These are phyloP conservation scores for Diuraphis noxia DNA, from an alignment of 1,140 invertebrate species.

Conservation along the genomic window DNA sequence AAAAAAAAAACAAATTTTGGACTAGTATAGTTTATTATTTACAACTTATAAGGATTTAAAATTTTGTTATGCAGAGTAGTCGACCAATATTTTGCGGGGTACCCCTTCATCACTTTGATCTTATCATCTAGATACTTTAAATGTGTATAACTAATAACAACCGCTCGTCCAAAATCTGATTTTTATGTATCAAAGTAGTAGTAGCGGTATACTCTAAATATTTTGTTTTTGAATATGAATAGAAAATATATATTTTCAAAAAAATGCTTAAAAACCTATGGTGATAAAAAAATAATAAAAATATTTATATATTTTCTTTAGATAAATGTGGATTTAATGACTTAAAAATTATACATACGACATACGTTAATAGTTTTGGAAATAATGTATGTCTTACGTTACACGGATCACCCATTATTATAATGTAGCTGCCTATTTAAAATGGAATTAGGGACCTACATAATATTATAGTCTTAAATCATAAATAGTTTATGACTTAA, in stretches of 20 bases:
- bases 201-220: too few relatives aligned
- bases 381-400: not conserved
- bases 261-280: not conserved
- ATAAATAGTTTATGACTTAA: not conserved
- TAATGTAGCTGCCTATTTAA: not conserved
- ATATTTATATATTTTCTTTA: not conserved
- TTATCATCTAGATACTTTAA: not conserved
- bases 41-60: not conserved
- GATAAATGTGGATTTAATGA: not conserved
- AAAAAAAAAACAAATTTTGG: not conserved
- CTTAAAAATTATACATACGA: not conserved
- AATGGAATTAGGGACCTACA: not conserved
- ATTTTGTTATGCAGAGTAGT: not conserved
- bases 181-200: too few relatives aligned
- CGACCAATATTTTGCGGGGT: not conserved
- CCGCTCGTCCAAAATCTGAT: not conserved
- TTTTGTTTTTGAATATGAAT: not conserved
- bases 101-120: not conserved
- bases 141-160: not conserved
- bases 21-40: not conserved
- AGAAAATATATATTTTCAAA: not conserved
- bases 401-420: not conserved
- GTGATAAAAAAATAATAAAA: not conserved
- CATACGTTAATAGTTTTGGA: not conserved
- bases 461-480: too few relatives aligned